These are phyloP conservation scores for Aviceda subcristata DNA, from an alignment of 2,113 vertebrate species.

Conservation along the genomic window DNA sequence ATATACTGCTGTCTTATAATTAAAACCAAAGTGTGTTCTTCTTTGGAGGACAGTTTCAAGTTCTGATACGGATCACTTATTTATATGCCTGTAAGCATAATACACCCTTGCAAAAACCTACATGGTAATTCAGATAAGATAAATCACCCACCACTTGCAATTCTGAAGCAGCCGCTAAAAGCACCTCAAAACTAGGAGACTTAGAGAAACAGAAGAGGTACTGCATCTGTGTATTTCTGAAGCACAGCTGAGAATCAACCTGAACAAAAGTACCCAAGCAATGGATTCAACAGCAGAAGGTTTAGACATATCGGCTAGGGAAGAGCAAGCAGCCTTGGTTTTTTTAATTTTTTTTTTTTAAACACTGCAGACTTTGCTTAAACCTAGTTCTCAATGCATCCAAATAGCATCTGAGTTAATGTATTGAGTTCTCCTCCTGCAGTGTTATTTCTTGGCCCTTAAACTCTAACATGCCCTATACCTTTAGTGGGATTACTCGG, in stretches of 20 bases:
- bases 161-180: background rate
- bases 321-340: background rate
- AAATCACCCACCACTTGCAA: background rate
- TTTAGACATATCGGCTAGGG: background rate
- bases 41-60: background rate
- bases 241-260: background rate
- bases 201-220: background rate
- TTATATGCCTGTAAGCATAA: background rate
- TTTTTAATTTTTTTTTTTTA: background rate
- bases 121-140: background rate
- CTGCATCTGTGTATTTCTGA: background rate
- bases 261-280: background rate
- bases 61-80: background rate
- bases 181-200: background rate
- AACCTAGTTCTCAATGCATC: background rate
- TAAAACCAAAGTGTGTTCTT: background rate
- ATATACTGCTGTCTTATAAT: background rate
- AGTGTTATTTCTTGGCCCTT: background rate
- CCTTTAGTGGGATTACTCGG: background rate
- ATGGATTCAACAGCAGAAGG: background rate
- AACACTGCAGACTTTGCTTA: background rate
- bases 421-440: background rate
- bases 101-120: background rate
- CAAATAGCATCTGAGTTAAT: background rate
- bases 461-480: background rate